phyloP scores from a whole-genome alignment of 30 jellyfish, hydroid and myxozoan species.

The Chironex yamaguchii region DNA sequence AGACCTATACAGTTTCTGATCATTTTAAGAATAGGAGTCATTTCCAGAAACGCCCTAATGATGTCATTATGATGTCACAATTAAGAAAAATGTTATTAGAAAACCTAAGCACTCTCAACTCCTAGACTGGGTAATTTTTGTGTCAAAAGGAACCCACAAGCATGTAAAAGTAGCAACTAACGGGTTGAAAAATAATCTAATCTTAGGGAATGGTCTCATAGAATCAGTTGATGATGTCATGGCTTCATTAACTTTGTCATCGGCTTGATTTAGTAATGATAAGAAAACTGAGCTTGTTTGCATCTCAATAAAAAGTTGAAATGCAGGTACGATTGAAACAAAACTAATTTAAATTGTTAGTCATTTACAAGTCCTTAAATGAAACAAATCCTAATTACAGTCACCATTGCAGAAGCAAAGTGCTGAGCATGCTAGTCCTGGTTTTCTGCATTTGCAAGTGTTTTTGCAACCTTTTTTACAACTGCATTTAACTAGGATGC shows the following conservation, averaged over 20 bases:
- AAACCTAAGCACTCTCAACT: background rate
- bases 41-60: slow-evolving; percentile 8
- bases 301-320: too few relatives aligned
- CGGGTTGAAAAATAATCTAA: too few relatives aligned
- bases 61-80: slow-evolving; percentile 14
- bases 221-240: too few relatives aligned
- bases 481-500: slow-evolving; percentile 43
- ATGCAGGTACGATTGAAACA: too few relatives aligned
- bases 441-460: slow-evolving; percentile 27
- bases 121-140: slow-evolving; percentile 11
- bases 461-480: slow-evolving; percentile 54
- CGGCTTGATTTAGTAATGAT: too few relatives aligned
- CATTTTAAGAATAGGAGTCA: background rate
- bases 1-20: background rate
- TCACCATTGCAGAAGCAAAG: slow-evolving; percentile 37
- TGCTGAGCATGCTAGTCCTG: slow-evolving; percentile 39
- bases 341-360: too few relatives aligned
- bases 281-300: background rate
- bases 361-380: too few relatives aligned
- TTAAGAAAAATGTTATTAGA: background rate
- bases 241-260: too few relatives aligned
- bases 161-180: slow-evolving; percentile 4
- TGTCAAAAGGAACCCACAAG: slow-evolving; percentile 2
- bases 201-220: too few relatives aligned
- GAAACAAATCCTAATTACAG: too few relatives aligned